phyloP scores from a whole-genome alignment of 2,113 vertebrate genomes.

The Thalassarche chlororhynchos region DNA sequence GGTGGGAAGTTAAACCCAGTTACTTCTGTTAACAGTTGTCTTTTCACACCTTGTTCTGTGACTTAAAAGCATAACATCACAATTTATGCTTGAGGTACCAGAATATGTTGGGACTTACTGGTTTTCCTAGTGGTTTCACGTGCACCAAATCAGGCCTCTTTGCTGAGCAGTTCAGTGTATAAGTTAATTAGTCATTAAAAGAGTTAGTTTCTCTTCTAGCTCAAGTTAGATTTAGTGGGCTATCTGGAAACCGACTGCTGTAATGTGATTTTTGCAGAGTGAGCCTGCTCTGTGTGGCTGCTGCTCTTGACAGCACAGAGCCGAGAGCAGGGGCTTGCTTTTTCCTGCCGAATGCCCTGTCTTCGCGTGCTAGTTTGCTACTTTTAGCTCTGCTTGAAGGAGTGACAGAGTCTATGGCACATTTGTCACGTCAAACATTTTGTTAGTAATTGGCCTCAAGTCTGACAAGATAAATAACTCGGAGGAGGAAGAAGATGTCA shows the following conservation, averaged over 20 bases:
- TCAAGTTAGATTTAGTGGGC: not conserved
- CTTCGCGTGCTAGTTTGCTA: fast-evolving
- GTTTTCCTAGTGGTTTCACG: not conserved
- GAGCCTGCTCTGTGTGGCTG: not conserved
- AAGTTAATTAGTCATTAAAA: not conserved
- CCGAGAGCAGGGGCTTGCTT: not conserved
- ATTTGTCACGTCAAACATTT: not conserved
- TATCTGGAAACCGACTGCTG: not conserved
- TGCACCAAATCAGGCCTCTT: not conserved
- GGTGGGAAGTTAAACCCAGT: not conserved
- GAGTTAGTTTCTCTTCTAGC: not conserved
- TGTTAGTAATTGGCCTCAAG: not conserved
- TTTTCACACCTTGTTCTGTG: not conserved
- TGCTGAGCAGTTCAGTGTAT: not conserved
- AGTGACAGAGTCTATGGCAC: not conserved
- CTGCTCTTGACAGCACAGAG: not conserved
- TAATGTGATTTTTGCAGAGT: not conserved
- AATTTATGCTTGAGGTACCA: not conserved
- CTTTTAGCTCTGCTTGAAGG: not conserved
- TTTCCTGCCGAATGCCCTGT: not conserved
- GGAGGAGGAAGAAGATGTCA: not conserved
- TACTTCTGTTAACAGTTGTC: not conserved
- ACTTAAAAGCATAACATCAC: not conserved
- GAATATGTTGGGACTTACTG: not conserved
- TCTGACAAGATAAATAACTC: slow-evolving; percentile 1